These are phyloP conservation scores for Bubo bubo DNA, from an alignment of 2,113 vertebrate genomes.

Conservation along the genomic window DNA sequence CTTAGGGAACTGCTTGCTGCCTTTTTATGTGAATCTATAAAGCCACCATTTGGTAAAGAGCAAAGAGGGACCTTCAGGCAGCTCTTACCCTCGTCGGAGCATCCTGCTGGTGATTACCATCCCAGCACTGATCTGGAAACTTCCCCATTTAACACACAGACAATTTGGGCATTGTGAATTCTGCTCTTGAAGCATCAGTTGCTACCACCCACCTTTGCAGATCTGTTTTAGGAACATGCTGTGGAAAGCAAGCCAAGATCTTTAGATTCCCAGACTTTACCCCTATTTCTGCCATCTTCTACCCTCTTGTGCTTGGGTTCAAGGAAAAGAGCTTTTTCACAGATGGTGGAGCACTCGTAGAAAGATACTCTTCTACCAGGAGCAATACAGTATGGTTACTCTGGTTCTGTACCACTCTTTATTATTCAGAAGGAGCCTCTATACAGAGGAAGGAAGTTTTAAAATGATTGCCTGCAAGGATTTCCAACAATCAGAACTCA, in stretches of 20 bases:
- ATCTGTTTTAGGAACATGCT: not conserved
- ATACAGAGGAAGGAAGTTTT: not conserved
- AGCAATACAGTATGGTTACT: not conserved
- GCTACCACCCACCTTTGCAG: not conserved
- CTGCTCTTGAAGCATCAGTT: not conserved
- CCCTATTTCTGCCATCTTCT: not conserved
- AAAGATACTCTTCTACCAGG: not conserved
- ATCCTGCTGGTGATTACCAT: not conserved
- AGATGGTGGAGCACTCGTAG: rapidly evolving
- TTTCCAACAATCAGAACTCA: not conserved
- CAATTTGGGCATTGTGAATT: not conserved
- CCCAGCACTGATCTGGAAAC: rapidly evolving
- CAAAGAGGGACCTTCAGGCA: not conserved
- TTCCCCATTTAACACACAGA: not conserved
- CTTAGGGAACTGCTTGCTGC: not conserved
- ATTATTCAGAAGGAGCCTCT: not conserved
- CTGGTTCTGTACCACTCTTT: not conserved
- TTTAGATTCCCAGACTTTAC: not conserved
- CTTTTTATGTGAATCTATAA: not conserved
- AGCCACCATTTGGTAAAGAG: not conserved
- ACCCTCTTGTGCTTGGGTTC: not conserved
- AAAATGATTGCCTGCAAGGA: not conserved
- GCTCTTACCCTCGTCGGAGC: rapidly evolving
- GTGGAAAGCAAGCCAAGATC: not conserved
- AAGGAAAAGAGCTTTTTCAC: not conserved